Percentiles rank a stretch among this genome's conserved stretches.
Conservation (phyloP, 2,797 vertebrate species). For the Avahi laniger region DNA sequence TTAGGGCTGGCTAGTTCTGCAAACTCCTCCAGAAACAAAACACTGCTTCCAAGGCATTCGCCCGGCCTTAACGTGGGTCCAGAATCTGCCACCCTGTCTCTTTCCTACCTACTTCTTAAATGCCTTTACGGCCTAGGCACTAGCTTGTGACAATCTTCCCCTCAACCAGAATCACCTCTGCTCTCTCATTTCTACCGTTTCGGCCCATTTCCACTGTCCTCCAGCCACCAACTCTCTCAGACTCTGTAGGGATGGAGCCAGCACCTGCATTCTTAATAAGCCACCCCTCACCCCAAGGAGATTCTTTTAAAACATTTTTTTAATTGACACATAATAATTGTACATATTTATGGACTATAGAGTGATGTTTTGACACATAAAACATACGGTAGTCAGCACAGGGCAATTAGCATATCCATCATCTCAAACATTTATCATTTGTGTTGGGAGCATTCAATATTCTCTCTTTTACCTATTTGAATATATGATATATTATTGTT, state of each 20-base stretch:
- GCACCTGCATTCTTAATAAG: background rate
- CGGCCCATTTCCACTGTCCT: background rate
- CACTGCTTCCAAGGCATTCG: background rate
- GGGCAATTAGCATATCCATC: background rate
- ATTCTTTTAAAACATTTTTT: background rate
- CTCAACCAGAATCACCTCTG: background rate
- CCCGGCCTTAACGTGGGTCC: background rate
- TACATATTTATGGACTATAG: background rate
- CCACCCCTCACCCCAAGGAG: background rate
- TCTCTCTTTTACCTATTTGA: background rate
- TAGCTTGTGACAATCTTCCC: background rate
- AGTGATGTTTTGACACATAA: background rate
- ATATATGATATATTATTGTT: background rate
- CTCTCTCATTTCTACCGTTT: background rate
- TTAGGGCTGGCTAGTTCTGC: background rate
- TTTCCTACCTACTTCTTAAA: background rate
- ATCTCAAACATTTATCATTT: background rate
- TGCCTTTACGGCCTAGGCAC: background rate
- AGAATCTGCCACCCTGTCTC: background rate
- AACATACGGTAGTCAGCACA: background rate
- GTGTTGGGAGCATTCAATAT: background rate
- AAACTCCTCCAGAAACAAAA: background rate
- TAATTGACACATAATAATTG: background rate
- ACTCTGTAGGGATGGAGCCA: background rate
- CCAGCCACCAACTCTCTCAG: background rate